A percentile compares a stretch with the other conserved stretches of the same genome.
Evolutionary conservation across 2,113 vertebrate species (phyloP).

Genomic region (Mungos mungo): DNA sequence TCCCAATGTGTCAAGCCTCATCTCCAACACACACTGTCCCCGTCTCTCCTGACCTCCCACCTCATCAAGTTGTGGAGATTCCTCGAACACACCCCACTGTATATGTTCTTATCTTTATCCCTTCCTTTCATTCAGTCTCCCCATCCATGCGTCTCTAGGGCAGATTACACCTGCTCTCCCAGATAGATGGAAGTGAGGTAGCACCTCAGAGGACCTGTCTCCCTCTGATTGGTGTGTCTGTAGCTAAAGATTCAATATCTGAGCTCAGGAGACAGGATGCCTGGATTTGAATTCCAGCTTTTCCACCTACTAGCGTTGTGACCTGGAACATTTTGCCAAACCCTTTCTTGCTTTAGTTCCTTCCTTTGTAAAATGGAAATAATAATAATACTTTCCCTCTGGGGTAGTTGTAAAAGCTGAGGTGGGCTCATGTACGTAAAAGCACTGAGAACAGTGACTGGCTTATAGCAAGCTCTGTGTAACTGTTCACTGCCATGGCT

Average conservation of each 20-base stretch:
- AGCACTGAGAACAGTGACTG: background rate
- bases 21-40: accelerated
- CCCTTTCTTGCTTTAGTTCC: background rate
- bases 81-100: background rate
- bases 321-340: background rate
- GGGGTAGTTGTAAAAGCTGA: background rate
- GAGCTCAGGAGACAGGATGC: background rate
- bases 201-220: background rate
- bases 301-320: background rate
- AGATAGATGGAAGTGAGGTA: background rate
- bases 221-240: background rate
- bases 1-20: background rate
- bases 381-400: background rate
- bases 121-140: background rate
- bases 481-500: background rate
- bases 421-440: background rate
- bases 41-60: background rate
- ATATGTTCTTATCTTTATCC: background rate
- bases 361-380: background rate
- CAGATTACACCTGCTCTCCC: background rate
- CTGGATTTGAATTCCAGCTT: background rate
- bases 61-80: background rate
- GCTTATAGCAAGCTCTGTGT: background rate
- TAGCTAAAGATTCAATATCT: background rate
- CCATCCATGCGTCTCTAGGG: background rate